Percentiles rank a stretch among this genome's conserved stretches.
Conservation (phyloP, 2,113 vertebrate species). For the Zootoca vivipara region DNA sequence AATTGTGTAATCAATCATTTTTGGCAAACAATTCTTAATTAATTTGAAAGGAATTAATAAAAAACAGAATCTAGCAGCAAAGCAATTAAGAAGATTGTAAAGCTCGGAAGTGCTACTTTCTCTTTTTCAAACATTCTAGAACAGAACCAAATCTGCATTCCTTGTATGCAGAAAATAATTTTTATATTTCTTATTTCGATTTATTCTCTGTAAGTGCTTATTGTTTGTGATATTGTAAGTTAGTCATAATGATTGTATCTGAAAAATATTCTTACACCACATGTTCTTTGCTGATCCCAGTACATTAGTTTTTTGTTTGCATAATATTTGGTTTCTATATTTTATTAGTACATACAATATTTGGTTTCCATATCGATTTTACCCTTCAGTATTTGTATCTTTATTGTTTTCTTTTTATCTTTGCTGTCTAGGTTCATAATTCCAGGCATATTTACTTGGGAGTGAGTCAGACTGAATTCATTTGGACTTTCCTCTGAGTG, state of each 20-base stretch:
- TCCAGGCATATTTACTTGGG: neutral
- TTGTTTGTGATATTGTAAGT: conserved; percentile 28
- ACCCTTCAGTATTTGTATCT: neutral
- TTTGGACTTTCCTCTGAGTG: neutral
- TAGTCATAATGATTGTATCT: conserved; percentile 1
- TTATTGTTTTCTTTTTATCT: neutral
- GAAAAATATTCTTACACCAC: conserved; percentile 37
- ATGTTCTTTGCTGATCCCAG: conserved; percentile 39
- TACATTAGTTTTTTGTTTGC: neutral
- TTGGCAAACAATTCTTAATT: conserved; percentile 65
- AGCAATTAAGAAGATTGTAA: conserved; percentile 45
- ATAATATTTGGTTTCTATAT: conserved; percentile 38
- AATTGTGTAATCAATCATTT: conserved; percentile 73
- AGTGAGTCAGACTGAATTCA: neutral
- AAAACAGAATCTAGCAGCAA: conserved; percentile 19
- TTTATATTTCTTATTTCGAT: neutral
- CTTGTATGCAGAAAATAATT: neutral
- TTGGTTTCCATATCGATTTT: conserved; percentile 20
- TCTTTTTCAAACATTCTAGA: neutral
- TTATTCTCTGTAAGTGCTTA: neutral
- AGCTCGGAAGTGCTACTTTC: conserved; percentile 38
- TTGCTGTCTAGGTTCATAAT: neutral
- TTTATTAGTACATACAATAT: conserved; percentile 6
- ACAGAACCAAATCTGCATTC: conserved; percentile 16
- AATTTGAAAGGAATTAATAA: conserved; percentile 38